A percentile compares a stretch with the other conserved stretches of the same genome.
These are phyloP conservation scores for Eriosoma lanigerum DNA, from an alignment of 1,140 invertebrate species.

Conservation along the genomic window DNA sequence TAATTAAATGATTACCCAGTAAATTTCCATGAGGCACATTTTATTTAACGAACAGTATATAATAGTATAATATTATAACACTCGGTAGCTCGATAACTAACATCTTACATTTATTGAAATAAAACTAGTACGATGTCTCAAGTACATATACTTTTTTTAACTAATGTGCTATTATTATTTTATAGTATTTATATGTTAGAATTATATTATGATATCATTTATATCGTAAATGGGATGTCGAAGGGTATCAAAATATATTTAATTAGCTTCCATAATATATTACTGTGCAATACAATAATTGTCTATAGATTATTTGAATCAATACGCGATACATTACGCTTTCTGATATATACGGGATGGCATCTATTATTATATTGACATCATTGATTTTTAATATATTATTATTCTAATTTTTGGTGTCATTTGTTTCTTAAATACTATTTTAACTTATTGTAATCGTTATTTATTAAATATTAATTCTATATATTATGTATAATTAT, in stretches of 20 bases:
- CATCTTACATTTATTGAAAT: not conserved
- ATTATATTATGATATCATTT: constrained; percentile 6
- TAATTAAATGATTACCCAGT: not conserved
- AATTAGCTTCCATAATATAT: constrained; percentile 6
- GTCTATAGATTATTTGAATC: not conserved
- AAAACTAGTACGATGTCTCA: not conserved
- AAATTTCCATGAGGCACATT: not conserved
- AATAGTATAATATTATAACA: constrained; percentile 5
- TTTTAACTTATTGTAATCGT: not conserved
- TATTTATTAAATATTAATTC: not conserved
- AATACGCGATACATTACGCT: not conserved
- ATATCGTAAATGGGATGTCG: not conserved
- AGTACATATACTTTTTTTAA: not conserved
- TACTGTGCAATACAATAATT: not conserved
- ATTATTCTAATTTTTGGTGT: not conserved
- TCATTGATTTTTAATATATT: not conserved
- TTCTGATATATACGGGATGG: not conserved
- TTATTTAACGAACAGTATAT: not conserved
- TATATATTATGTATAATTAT: not conserved
- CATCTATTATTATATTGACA: not conserved
- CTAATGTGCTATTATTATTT: not conserved
- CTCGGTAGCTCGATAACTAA: not conserved
- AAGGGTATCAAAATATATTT: constrained; percentile 32
- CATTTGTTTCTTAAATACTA: constrained; percentile 6
- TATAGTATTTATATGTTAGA: not conserved